A percentile compares a stretch with the other conserved stretches of the same genome.
phyloP scores from a whole-genome alignment of 2,888 invertebrate species.

The Palloptera scutellata region DNA sequence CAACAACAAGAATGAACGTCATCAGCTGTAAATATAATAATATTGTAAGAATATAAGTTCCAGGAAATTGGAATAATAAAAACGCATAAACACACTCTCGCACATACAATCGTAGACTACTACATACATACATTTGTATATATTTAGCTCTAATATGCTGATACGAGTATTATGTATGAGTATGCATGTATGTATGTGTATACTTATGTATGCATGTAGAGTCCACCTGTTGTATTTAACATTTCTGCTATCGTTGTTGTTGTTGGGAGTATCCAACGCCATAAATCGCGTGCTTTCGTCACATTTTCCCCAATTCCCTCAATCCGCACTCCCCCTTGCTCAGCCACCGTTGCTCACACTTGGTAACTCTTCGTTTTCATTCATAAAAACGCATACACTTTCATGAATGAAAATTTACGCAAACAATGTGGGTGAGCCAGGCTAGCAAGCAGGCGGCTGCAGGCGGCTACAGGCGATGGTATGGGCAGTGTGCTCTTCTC shows the following conservation, averaged over 20 bases:
- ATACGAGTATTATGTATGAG: background rate
- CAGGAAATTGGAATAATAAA: too few relatives aligned
- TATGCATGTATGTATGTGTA: background rate
- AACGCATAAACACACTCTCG: background rate
- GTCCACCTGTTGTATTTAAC: slow-evolving; percentile 8
- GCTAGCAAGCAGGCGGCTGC: slow-evolving; percentile 3
- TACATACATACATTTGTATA: background rate
- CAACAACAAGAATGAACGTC: too few relatives aligned
- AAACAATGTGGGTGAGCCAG: slow-evolving; percentile 28
- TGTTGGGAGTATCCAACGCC: background rate
- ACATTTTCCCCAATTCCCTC: slow-evolving; percentile 37
- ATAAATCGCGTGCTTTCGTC: slow-evolving; percentile 39
- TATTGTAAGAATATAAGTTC: too few relatives aligned
- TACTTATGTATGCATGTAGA: background rate
- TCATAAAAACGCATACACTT: slow-evolving; percentile 46
- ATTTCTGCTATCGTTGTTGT: background rate
- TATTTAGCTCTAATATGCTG: too few relatives aligned
- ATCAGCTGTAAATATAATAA: too few relatives aligned
- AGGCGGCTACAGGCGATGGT: slow-evolving; percentile 31
- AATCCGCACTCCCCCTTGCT: background rate
- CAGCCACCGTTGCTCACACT: background rate
- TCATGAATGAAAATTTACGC: slow-evolving; percentile 49
- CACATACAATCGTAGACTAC: slow-evolving; percentile 2
- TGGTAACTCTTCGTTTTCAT: slow-evolving; percentile 43
- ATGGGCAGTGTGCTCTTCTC: background rate